Conservation (phyloP, 2,888 invertebrate species). For the Onthophagus sagittarius region DNA sequence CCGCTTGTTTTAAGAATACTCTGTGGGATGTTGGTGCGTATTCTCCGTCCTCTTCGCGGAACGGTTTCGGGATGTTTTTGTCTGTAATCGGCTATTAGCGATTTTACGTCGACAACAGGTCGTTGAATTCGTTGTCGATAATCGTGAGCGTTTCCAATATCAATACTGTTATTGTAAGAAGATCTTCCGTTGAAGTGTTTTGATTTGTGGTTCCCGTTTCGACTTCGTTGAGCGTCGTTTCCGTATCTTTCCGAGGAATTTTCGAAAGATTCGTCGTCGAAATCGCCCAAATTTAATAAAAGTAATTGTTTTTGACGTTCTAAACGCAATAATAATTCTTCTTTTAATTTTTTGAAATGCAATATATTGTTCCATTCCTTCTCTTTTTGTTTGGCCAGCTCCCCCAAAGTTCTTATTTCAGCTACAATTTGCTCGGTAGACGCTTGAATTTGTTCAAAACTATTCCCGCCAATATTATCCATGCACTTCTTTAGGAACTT, state of each 20-base stretch:
- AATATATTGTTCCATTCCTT: constrained; percentile 82
- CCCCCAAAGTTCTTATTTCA: constrained; percentile 68
- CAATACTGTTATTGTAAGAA: constrained; percentile 23
- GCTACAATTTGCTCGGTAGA: constrained; percentile 62
- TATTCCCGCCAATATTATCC: constrained; percentile 59
- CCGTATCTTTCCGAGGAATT: background rate
- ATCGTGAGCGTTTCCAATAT: constrained; percentile 40
- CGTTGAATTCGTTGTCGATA: constrained; percentile 62
- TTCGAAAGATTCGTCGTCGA: constrained; percentile 18
- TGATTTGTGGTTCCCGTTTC: constrained; percentile 7
- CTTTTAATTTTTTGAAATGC: constrained; percentile 78
- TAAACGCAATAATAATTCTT: constrained; percentile 71
- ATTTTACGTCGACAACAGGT: constrained; percentile 76
- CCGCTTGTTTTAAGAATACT: constrained; percentile 33
- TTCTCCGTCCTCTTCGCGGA: constrained; percentile 63
- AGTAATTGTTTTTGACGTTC: constrained; percentile 66
- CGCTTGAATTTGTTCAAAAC: constrained; percentile 58
- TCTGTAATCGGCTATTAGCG: constrained; percentile 77
- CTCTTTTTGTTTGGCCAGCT: constrained; percentile 75
- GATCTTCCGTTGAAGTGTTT: constrained; percentile 20
- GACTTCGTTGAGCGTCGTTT: constrained; percentile 2
- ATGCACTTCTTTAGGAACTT: constrained; percentile 61
- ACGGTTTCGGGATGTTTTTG: constrained; percentile 72
- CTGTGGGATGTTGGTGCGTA: constrained; percentile 54
- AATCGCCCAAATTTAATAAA: constrained; percentile 30